These are phyloP conservation scores for Caenorhabditis panamensis DNA, from an alignment of 2,888 invertebrate genomes.

Conservation along the genomic window DNA sequence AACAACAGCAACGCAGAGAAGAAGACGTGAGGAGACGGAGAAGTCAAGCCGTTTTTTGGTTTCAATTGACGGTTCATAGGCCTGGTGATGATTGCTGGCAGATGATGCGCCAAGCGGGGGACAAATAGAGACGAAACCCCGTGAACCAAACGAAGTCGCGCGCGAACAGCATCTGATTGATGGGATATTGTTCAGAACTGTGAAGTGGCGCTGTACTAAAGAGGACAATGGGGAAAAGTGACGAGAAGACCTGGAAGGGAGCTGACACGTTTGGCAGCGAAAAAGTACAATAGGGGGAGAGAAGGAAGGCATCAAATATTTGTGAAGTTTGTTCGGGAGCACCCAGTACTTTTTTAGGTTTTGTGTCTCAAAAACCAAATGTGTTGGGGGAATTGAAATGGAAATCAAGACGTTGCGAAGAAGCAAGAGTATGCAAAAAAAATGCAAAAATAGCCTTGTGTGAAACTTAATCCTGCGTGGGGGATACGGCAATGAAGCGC, in stretches of 20 bases:
- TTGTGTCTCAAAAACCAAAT: slow-evolving; percentile 32
- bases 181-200: slow-evolving; percentile 43
- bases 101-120: slow-evolving; percentile 18
- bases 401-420: background rate
- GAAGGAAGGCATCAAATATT: slow-evolving; percentile 36
- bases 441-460: slow-evolving; percentile 42
- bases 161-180: slow-evolving; percentile 52
- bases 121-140: slow-evolving; percentile 8
- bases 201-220: slow-evolving; percentile 6
- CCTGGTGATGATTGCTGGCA: background rate
- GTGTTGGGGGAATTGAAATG: too few relatives aligned
- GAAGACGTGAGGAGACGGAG: slow-evolving; percentile 29
- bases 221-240: background rate
- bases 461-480: slow-evolving; percentile 50
- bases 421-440: slow-evolving; percentile 12
- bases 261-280: background rate
- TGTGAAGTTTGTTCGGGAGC: slow-evolving; percentile 32
- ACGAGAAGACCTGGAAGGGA: slow-evolving; percentile 10
- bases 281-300: slow-evolving; percentile 18
- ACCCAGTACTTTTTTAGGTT: background rate
- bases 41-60: slow-evolving; percentile 23
- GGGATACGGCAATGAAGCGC: slow-evolving; percentile 36
- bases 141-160: too few relatives aligned
- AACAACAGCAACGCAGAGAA: slow-evolving; percentile 25
- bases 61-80: slow-evolving; percentile 8